Base-by-base conservation (phyloP, 92 coral and sea anemone genomes). In the Zoanthus gigantus region DNA sequence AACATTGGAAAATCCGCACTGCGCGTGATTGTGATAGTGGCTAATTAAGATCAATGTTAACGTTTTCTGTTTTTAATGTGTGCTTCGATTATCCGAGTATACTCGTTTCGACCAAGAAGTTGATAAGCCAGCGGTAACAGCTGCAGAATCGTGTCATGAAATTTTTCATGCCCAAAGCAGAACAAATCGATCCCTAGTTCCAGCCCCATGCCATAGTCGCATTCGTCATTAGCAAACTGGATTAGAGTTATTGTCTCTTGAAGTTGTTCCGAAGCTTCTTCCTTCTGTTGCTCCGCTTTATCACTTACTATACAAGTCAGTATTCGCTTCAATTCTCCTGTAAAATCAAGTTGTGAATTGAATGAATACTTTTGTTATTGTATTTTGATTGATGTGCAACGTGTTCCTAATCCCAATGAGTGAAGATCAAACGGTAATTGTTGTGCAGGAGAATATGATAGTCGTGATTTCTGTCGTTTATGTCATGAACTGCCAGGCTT, bases 151-250 rank as follows among this genome's bases (percentile, higher is more conserved):
- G 92, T 86, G 90, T 85, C 90, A 58, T 94, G 90, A 86, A 97
- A 97, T 45, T 90, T 91, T 77, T 97, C 96, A 14, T 93, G 84
- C 50, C 99, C 99, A 92, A 92, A 97, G 78, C 96, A 97, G 90
- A 97, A 97, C 86, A 97, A 83, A 82, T 97, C 99, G 34, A 97
- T 17, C 32, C 98, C 99, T 9, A 97, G 72, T 82, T 97, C 99
- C 10, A 97, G 86, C 8, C 99, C 99, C 99, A 97, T 97, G 28
- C 99, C 99, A 80, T 95, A 97, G 89, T 97, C 99, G 72, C 99
- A 95, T 83, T 97, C 99, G 61, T 97, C 99, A 76, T 97, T 97
- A 3, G 99, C 99, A 92, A 97, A 95, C 94, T 97, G 99, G 53
- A 97, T 90, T 67, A 94, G 88, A 32, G 98, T 97, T 63, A 97